Evolutionary conservation across 92 coral and sea anemone genomes (phyloP).

Genomic region (Meandrina meandrites): DNA sequence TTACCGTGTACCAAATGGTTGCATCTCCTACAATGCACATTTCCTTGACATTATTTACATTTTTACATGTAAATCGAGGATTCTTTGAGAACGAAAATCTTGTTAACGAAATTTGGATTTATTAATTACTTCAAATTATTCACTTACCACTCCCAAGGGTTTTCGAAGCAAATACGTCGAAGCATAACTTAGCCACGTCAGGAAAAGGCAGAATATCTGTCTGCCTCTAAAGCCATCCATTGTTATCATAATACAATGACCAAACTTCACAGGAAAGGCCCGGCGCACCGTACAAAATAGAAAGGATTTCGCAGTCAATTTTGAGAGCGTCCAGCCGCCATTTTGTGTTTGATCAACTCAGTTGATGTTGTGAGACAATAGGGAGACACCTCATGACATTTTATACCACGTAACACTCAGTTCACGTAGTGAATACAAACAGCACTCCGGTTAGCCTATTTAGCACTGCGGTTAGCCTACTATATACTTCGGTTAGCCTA

Average conservation of each 20-base stretch:
- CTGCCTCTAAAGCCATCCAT: slow-evolving; percentile 59
- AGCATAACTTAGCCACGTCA: slow-evolving; percentile 91
- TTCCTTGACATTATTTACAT: neutral
- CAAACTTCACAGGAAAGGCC: neutral
- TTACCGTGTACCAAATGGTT: neutral
- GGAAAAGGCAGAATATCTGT: slow-evolving; percentile 71
- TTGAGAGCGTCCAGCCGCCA: neutral
- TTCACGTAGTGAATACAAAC: no score
- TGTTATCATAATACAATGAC: neutral
- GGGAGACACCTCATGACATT: no score
- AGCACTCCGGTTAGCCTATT: no score
- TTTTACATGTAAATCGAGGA: neutral
- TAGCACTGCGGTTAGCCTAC: no score
- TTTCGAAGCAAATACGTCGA: slow-evolving; percentile 92
- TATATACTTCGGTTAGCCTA: no score
- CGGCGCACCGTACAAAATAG: neutral
- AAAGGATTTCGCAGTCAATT: neutral
- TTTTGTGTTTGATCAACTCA: neutral
- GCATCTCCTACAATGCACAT: neutral
- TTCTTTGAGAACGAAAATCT: neutral
- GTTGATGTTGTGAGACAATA: no score
- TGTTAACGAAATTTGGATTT: neutral
- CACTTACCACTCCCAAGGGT: slow-evolving; percentile 91
- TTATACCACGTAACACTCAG: no score
- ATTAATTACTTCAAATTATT: neutral